Evolutionary conservation across 1,140 invertebrate genomes (phyloP), one percentile per base, ranked within the genome.

Genomic region (Drosophila auraria): DNA sequence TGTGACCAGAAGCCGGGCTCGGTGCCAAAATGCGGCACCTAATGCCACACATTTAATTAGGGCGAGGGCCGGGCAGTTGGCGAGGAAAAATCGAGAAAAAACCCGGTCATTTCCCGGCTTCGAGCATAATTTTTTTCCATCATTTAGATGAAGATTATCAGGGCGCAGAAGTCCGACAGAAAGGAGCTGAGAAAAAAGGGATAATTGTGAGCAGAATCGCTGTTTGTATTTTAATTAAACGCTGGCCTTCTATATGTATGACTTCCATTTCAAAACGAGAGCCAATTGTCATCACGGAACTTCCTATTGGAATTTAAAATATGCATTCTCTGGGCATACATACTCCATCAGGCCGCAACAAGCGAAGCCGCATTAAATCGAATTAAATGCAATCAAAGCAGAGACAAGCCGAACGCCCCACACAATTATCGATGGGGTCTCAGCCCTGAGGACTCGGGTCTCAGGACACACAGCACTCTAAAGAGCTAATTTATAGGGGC

Each of bases 401-500:
- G 40, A 51, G 50, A 60, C 50, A 62, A 49, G 45, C 68, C 45
- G 25, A 15, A 36, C n/a, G 8, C 17, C 56, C 62, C 72, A 81
- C 53, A 51, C 65, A 82, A 81, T 81, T 81, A 80, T 80, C 77
- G 40, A 45, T 51, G 51, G 38, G 20, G 72, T 25, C 53, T 4
- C 20, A 15, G 51, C 20, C 11, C 36, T n/a, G 33, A 8, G 20
- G 53, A 14, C 17, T 15, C 53, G 5, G 53, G 17, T 14, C 53
- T 56, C 33, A 15, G 53, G 17, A 20, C 53, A 38, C 33, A 12
- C 12, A 36, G 47, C 56, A 68, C 68, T 81, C 66, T 51, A 68
- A 77, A 81, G 63, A 84, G 82, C 82, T 84, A 86, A 84, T 84
- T 81, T 84, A 84, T 84, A 69, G 68, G n/a, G 75, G 44, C 76